Base-by-base conservation (phyloP, 2,113 vertebrate genomes). In the Anthoscopus minutus region DNA sequence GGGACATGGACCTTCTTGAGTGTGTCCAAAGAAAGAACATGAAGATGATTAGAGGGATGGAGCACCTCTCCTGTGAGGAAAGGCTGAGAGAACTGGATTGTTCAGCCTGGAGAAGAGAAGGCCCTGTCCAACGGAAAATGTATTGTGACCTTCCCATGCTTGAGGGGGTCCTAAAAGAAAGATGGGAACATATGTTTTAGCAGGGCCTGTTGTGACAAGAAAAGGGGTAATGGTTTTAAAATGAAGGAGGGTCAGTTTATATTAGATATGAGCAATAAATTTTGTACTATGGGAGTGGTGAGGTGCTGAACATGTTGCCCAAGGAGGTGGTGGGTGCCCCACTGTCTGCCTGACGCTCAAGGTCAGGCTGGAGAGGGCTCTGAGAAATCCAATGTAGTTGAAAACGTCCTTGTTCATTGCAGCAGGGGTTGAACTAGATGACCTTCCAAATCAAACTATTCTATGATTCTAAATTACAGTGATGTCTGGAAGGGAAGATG, bases 221-320 rank as follows among this genome's bases (percentile, higher is more conserved):
- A 30, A 40, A 35, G 13, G 24, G 24, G 40, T 25, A n/a, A n/a
- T 8, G 7, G 10, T 21, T 71, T 87, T 35, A 35, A 71, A 61
- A 62, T 30, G 7, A 53, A 42, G 13, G 20, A 48, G 9, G 38
- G 9, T 40, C 30, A 62, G 12, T 47, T 79, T 35, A 54, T 24
- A 35, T n/a, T 11, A 40, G 24, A 62, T 40, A 16, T 30, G 24
- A 54, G 27, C 33, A 21, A 53, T 16, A 45, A 40, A 15, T 14
- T 54, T 79, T 24, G 14, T 25, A 15, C 24, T 4, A 2, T 48
- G 40, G 17, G 20, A 28, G 20, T 19, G 15, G 8, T 62, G n/a
- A 71, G n/a, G n/a, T 0, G 0, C 24, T 62, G 10, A 40, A 71
- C 7, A 7, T 7, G 16, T 21, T 62, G 65, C 6, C 30, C 40